Base-by-base conservation (phyloP, 2,888 invertebrate species). In the Chrysomela aeneicollis region DNA sequence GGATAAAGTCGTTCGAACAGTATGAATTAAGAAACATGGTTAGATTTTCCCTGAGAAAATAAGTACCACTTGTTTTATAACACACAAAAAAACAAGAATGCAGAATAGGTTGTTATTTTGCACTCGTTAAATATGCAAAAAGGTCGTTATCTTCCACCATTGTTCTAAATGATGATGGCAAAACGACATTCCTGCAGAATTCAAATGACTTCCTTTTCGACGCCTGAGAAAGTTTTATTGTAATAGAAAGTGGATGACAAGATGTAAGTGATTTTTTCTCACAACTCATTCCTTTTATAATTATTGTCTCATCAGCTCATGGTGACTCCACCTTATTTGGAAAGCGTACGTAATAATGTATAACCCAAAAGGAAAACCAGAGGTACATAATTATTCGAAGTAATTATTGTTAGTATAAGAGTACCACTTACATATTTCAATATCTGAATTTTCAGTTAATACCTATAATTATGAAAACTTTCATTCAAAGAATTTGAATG, bases 221-320 rank as follows among this genome's bases (percentile, higher is more conserved):
- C 49, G 42, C 54, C 52, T 61, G 70, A 62, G 72, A 74, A 74
- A 74, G 72, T 74, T 65, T 66, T 65, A 66, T 64, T 70, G 71
- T 63, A 67, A 67, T 72, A 73, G 73, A 73, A 73, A 73, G 73
- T 68, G 42, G 59, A 50, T 54, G 35, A 47, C 58, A 37, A 51
- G 47, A 54, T 59, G 12, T 57, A 17, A 46, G 50, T 52, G 57
- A 62, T 51, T 49, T 49, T 59, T 54, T 67, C 59, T 47, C 65
- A 30, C 51, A 52, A 9, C 22, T 17, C 32, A 49, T 35, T 47
- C 32, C 49, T 26, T 5, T 19, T 30, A n/a, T 17, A 15, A 47
- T n/a, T n/a, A 12, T 17, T 30, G 47, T 21, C 21, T 49, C 50
- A 32, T 59, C 15, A 19, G 42, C 17, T 17, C n/a, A 53, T 53